Base-by-base conservation (phyloP, 2,888 invertebrate genomes). In the Drosophila pullipes region DNA sequence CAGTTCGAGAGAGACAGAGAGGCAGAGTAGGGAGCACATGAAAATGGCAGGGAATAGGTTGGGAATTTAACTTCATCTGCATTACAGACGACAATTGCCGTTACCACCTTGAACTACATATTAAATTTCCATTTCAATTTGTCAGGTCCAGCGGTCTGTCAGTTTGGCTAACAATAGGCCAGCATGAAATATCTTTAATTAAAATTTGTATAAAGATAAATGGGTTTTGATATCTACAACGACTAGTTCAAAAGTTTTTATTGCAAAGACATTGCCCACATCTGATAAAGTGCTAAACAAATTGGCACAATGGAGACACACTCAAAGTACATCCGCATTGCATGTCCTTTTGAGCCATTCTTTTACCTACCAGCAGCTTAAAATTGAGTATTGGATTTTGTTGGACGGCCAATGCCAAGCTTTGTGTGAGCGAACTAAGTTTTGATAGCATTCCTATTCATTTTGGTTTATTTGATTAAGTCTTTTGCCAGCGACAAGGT, bases 171-270 rank as follows among this genome's bases (percentile, higher is more conserved):
- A 85, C 89, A 85, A 85, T 85, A 67, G 63, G 75, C 85, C 85
- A 82, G 90, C 90, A 85, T 90, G 81, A 85, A 88, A 83, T 74
- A 76, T 82, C 74, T 88, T 88, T 85, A 85, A 90, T 85, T 90
- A 85, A 88, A 85, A 82, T 85, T 80, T 85, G 83, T 85, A 88
- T 90, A 88, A 85, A 85, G 85, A 85, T 85, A 85, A 85, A 90
- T 85, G 89, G 85, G 83, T 78, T 90, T 81, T 88, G 90, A 85
- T 85, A 88, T 75, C 85, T 37, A 69, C 50, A 41, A 57, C 35
- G 35, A 44, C 70, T 85, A 90, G 89, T 74, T 80, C 66, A 74
- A 77, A 83, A 90, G 83, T 80, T 88, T 85, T 88, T 85, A 90
- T 85, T 90, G 77, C 70, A 79, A 63, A 73, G 74, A 70, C 71